Evolutionary conservation across 2,888 invertebrate genomes (phyloP), one percentile per base, ranked within the genome.

Genomic region (Acrobasis consociella): DNA sequence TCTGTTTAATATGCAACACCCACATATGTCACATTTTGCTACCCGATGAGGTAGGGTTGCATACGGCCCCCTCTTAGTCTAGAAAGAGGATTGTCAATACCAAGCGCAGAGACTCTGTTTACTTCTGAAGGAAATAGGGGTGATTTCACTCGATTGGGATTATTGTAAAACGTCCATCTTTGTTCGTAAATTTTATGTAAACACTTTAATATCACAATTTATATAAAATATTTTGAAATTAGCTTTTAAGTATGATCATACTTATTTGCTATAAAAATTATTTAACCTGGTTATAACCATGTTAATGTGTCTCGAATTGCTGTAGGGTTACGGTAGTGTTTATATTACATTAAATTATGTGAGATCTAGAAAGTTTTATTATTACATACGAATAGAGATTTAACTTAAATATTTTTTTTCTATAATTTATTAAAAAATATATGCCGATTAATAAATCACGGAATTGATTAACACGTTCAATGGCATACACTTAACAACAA

Each of bases 301-400:
- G 38, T 39, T 55, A 39, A 15, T 7, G 8, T 17, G 13, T 56
- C 56, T 56, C 56, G 56, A 56, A 56, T 56, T 56, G n/a, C 15
- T 22, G n/a, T 59, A 59, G 17, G 59, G 59, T 59, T 59, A 38
- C 49, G 59, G 59, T 49, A 38, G 9, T 16, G 10, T 39, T 16
- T 46, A 46, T n/a, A 22, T 8, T 42, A 17, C 0, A 1, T 42
- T 42, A 46, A 56, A 46, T 16, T 55, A 3, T 56, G 22, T 11
- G 46, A 46, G 13, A 46, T 46, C 46, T n/a, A 46, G 2, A 46
- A 46, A 5, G 46, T 46, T n/a, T 46, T 46, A 13, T 10, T 13
- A 46, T 7, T 11, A 42, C 5, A 11, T 11, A 31, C 31, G 8
- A 31, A 22, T 3, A 22, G 2, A 22, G 22, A 22, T 22, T n/a